Evolutionary conservation across 2,797 vertebrate genomes (phyloP), one percentile per base, ranked within the genome.

Genomic region (Ctenopoma kingsleyae): DNA sequence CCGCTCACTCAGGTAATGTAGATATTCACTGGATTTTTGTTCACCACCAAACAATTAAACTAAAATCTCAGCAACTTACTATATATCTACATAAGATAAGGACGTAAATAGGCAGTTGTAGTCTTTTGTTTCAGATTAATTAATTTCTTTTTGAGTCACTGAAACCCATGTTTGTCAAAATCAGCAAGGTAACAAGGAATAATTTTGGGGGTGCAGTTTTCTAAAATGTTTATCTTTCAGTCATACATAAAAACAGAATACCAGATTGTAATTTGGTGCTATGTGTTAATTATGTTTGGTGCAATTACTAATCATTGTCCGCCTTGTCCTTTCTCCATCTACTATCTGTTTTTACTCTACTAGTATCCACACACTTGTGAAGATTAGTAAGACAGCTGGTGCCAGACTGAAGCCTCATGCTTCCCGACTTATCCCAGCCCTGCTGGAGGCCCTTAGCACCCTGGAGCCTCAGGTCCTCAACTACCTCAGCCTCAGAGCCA

Each of bases 331-430:
- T 19, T 53, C 35, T 30, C 1, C 53, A 32, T 6, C 36, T 12
- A 0, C 36, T 12, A 0, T 44, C 27, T 35, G 0, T 65, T 25
- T 38, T 35, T 10, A 23, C 27, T 20, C 53, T 15, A 5, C 58
- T 69, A 99, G 98, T 83, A 97, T 99, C 87, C 98, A 97, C 80
- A 99, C 98, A 19, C 94, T 99, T 72, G 98, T 99, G 86, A 99
- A 99, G 94, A 97, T 99, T 54, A 99, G 97, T 86, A 99, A 98
- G 91, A 97, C 96, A 43, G 98, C 98, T 4, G 98, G 98, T 4
- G 93, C 95, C 82, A 93, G 97, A 88, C 88, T 99, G 77, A 99
- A 98, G 86, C 97, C 98, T 52, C 98, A 99, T 1, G 96, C 97
- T 4, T 88, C 98, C 36, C 96, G 95, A 73, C 94, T 99, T 79